Evolutionary conservation across 2,888 invertebrate genomes (phyloP).

Genomic region (Drosophila diplacantha): DNA sequence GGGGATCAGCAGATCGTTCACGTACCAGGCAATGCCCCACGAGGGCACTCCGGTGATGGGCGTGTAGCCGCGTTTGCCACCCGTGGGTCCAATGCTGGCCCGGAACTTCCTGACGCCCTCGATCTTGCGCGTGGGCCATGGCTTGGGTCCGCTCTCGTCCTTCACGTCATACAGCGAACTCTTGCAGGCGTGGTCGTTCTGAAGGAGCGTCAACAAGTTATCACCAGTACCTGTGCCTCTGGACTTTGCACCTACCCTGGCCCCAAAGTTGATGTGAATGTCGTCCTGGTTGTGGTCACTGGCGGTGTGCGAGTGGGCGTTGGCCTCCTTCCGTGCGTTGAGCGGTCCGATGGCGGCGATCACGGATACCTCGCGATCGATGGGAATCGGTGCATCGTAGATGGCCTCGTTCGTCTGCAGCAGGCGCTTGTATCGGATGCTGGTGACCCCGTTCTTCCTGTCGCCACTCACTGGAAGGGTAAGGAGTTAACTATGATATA

Average conservation of each 20-base stretch:
- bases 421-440: conserved; percentile 87
- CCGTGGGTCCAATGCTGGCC: conserved; percentile 90
- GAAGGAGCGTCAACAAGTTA: conserved; percentile 14
- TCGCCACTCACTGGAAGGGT: conserved; percentile 82
- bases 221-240: neutral
- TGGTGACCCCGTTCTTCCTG: conserved; percentile 88
- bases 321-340: conserved; percentile 88
- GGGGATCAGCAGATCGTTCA: conserved; percentile 93
- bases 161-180: conserved; percentile 82
- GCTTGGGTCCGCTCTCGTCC: conserved; percentile 80
- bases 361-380: conserved; percentile 85
- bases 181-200: conserved; percentile 86
- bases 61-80: conserved; percentile 88
- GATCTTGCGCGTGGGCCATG: conserved; percentile 85
- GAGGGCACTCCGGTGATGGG: conserved; percentile 88
- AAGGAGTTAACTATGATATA: neutral
- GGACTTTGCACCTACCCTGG: conserved; percentile 77
- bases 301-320: conserved; percentile 83
- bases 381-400: conserved; percentile 84
- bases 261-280: conserved; percentile 87
- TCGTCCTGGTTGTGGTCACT: conserved; percentile 80
- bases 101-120: conserved; percentile 82
- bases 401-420: conserved; percentile 86
- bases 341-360: conserved; percentile 93
- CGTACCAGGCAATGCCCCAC: conserved; percentile 95